phyloP scores from a whole-genome alignment of 2,113 vertebrate species.

The Litocranius walleri region DNA sequence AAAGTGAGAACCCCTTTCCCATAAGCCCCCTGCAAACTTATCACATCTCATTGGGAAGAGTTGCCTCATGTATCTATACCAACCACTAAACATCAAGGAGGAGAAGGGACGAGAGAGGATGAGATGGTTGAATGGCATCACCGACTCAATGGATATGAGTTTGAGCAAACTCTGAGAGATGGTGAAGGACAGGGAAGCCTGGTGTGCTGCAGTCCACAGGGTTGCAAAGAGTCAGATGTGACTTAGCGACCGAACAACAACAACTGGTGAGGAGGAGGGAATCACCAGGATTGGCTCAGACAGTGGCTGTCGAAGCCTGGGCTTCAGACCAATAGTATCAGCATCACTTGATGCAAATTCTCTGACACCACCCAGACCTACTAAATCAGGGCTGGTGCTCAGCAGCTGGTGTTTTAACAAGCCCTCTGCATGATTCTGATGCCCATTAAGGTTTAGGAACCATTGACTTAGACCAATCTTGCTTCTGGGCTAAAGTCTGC shows the following conservation, averaged over 20 bases:
- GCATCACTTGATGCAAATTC: background rate
- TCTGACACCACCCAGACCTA: background rate
- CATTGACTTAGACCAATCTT: background rate
- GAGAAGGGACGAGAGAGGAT: background rate
- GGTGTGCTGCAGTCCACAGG: background rate
- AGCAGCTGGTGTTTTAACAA: background rate
- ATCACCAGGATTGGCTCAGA: background rate
- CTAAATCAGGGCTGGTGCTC: background rate
- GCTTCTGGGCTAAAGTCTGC: background rate
- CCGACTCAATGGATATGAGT: background rate
- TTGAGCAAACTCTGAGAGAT: background rate
- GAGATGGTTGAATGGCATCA: background rate
- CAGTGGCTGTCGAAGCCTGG: background rate
- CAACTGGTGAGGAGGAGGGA: background rate
- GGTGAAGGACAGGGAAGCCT: background rate
- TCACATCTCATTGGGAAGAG: background rate
- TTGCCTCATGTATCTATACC: background rate
- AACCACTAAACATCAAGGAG: background rate
- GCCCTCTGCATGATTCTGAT: background rate
- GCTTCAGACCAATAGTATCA: background rate
- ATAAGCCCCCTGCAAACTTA: background rate
- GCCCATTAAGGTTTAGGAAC: background rate
- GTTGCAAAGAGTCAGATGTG: background rate
- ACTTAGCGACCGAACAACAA: background rate
- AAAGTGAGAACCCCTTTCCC: background rate